Conservation (phyloP, 2,113 vertebrate species). For the Zosterops hypoxanthus region DNA sequence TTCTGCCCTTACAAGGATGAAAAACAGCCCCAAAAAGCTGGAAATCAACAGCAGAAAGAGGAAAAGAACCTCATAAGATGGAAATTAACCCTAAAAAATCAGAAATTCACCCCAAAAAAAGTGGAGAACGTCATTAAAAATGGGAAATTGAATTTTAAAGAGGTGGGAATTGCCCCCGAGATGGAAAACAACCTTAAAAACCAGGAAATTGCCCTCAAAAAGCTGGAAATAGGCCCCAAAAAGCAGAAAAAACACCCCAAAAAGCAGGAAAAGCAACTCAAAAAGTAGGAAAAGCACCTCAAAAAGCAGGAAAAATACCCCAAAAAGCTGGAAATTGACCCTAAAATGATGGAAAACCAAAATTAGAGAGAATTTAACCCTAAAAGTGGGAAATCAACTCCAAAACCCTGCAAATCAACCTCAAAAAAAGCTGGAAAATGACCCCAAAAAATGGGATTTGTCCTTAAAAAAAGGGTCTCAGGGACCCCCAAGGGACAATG, state of each 20-base stretch:
- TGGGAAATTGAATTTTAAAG: not conserved
- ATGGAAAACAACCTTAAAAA: not conserved
- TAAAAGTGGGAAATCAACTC: too few species aligned
- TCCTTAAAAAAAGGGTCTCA: not conserved
- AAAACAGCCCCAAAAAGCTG: too few species aligned
- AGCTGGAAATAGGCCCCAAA: not conserved
- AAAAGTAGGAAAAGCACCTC: too few species aligned
- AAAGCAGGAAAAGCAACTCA: too few species aligned
- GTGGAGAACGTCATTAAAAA: not conserved
- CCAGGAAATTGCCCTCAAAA: accelerated
- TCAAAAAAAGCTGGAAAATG: not conserved
- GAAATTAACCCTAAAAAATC: not conserved
- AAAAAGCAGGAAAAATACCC: not conserved
- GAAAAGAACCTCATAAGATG: not conserved
- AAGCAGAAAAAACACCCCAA: too few species aligned
- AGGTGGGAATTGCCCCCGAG: accelerated
- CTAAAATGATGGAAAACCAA: too few species aligned
- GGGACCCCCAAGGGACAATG: not conserved
- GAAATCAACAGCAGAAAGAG: not conserved
- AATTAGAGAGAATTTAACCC: not conserved
- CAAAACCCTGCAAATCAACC: accelerated
- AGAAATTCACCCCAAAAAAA: not conserved
- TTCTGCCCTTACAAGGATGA: not conserved
- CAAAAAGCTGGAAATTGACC: not conserved
- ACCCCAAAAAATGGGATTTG: not conserved